Base-by-base conservation (phyloP, 2,113 vertebrate species). In the Orientallactaga bullata region DNA sequence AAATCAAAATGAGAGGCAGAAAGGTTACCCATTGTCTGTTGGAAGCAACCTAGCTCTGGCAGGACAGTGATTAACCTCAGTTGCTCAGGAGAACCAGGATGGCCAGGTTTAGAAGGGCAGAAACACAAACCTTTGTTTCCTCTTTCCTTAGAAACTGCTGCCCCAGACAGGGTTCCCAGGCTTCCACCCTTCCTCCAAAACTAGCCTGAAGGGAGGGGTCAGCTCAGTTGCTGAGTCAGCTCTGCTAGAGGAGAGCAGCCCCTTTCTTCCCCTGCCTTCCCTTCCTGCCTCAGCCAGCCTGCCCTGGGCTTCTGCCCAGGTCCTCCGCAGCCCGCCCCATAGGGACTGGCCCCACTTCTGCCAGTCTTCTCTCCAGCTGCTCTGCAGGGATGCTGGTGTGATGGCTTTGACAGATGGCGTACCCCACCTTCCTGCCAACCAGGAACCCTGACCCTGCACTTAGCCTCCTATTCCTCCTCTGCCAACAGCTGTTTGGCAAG, bases 221-320 rank as follows among this genome's bases (percentile, higher is more conserved):
- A 42, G 32, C 51, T 86, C 47, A 20, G 85, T 39, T 97, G 96
- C 96, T 97, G 97, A 97, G 97, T 97, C 97, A 97, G 97, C 97
- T 96, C 95, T 93, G 96, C 96, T 95, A 93, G 89, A 95, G 92
- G 69, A 86, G 94, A 88, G 42, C 90, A 84, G 85, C 28, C 82
- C 78, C 30, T 92, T 58, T 65, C 80, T 68, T 69, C 88, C 61
- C 90, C 77, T 68, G 81, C 83, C 82, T 94, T 91, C 92, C 91
- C 73, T 97, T 97, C 94, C 95, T 95, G 95, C 94, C 89, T 90
- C 71, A 55, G 88, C 93, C 92, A 37, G 93, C 89, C 95, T 92
- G 78, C 76, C 90, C 79, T 1, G 51, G 94, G 90, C 96, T 90
- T n/a, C 18, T 10, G 73, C 96, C 94, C 94, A 97, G 94, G 69